Base-by-base conservation (phyloP, 1,140 invertebrate genomes). In the Watersipora subatra region DNA sequence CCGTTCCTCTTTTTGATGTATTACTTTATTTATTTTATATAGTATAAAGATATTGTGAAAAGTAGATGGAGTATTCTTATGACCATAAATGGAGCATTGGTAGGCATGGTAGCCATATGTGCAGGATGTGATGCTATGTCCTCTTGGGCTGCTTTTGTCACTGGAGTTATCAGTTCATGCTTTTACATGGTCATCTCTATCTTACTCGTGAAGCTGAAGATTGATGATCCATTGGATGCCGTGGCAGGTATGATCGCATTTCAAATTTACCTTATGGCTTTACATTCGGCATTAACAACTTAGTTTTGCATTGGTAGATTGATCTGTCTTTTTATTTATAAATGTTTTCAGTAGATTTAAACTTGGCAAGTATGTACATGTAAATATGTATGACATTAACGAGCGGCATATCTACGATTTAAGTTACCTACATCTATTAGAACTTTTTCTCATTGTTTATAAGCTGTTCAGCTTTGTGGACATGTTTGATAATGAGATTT, bases 191-290 rank as follows among this genome's bases (percentile, higher is more conserved):
- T 57, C 2, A 61, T 81, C 25, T 70, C 71, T 25, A 65, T 68
- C 25, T 15, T 80, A 0, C 69, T 79, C 28, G 64, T 74, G 22
- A 66, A 66, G 55, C 56, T 81, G 1, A 70, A 71, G 71, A 79
- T 84, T 57, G 83, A 84, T 67, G 83, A 84, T 70, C 84, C 83
- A 2, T 65, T 84, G n/a, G 83, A 84, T 71, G 82, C 82, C 2
- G 74, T 80, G 59, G 78, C 46, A 17, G 46, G 46, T 55, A 12
- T 12, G 22, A n/a, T 55, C 46, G 22, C n/a, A n/a, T n/a, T n/a
- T n/a, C n/a, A n/a, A n/a, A n/a, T n/a, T n/a, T n/a, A n/a, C n/a
- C n/a, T n/a, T n/a, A n/a, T n/a, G n/a, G n/a, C n/a, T n/a, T n/a
- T n/a, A n/a, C n/a, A n/a, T n/a, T n/a, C n/a, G n/a, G n/a, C n/a